Conservation (phyloP, 2,113 vertebrate genomes). For the Pedionomus torquatus region DNA sequence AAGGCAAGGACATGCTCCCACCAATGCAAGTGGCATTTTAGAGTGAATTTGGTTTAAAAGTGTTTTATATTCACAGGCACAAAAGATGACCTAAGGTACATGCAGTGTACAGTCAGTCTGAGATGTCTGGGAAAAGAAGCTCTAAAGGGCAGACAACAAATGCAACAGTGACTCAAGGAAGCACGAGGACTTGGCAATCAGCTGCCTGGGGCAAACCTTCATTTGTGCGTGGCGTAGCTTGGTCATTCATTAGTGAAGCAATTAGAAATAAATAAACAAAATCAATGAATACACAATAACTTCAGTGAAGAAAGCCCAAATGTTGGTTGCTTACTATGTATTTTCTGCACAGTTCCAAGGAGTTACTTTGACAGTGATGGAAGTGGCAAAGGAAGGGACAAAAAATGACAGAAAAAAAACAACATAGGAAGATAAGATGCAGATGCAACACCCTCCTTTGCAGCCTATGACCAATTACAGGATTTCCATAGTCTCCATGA, state of each 20-base stretch:
- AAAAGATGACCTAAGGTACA: not conserved
- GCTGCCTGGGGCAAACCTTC: not conserved
- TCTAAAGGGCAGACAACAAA: not conserved
- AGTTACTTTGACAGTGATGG: not conserved
- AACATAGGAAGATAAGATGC: not conserved
- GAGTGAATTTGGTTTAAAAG: not conserved
- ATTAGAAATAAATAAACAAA: not conserved
- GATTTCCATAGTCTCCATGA: not conserved
- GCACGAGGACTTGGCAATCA: not conserved
- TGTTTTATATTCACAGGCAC: not conserved
- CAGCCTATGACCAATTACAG: slow-evolving; percentile 7
- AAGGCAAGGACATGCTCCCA: not conserved
- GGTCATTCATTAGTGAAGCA: not conserved
- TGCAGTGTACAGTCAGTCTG: not conserved
- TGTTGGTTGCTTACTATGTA: not conserved
- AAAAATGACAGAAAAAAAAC: not conserved
- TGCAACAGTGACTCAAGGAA: not conserved
- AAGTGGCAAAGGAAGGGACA: not conserved
- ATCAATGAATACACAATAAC: not conserved
- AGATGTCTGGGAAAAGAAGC: not conserved
- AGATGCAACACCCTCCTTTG: not conserved
- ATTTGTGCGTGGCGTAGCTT: not conserved
- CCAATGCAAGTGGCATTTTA: not conserved
- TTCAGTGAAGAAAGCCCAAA: not conserved
- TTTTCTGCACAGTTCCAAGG: not conserved